Conservation (phyloP, 2,888 invertebrate species). For the Tineola bisselliella region DNA sequence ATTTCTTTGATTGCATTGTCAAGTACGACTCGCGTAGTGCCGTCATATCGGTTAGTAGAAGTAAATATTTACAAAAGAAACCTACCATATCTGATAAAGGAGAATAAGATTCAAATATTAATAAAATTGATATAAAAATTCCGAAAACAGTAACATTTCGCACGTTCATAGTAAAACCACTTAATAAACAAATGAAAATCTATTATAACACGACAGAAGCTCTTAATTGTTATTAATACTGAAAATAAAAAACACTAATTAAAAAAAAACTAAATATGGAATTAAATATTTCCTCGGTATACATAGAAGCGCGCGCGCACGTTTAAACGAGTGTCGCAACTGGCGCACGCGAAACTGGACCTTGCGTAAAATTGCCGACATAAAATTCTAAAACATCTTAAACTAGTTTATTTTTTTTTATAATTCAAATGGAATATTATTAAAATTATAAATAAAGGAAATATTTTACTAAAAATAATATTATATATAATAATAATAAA, state of each 20-base stretch:
- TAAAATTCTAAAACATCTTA: neutral
- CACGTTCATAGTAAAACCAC: neutral
- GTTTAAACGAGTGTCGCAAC: neutral
- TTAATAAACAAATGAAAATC: too few species aligned
- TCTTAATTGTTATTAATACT: too few species aligned
- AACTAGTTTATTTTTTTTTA: neutral
- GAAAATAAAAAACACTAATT: too few species aligned
- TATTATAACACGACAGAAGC: too few species aligned
- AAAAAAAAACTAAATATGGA: neutral
- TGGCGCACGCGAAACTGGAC: neutral
- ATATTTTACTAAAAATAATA: too few species aligned
- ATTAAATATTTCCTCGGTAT: neutral
- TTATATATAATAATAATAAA: too few species aligned
- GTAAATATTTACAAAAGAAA: neutral
- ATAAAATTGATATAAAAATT: neutral
- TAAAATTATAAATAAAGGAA: too few species aligned
- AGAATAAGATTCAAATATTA: neutral
- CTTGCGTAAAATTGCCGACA: conserved; percentile 1
- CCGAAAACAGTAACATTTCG: neutral
- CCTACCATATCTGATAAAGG: neutral
- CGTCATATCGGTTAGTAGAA: neutral
- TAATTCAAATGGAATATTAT: too few species aligned
- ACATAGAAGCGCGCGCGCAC: neutral
- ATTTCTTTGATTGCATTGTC: conserved; percentile 19
- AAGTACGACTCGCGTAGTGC: neutral